Base-by-base conservation (phyloP, 2,888 invertebrate species). In the Idaea aversata region DNA sequence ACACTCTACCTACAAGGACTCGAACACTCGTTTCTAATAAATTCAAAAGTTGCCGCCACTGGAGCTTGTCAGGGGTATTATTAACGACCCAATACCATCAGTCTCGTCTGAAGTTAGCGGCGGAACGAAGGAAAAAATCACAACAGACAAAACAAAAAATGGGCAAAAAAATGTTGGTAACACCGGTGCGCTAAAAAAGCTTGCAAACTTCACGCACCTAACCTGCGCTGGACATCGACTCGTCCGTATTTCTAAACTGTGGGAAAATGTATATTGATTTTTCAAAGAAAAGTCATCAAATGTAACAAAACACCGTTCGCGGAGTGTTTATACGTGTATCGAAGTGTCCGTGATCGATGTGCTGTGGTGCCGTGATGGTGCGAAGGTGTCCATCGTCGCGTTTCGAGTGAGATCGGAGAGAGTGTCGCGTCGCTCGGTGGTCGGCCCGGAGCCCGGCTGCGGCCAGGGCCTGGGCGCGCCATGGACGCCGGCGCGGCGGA, bases 141-240 rank as follows among this genome's bases (percentile, higher is more conserved):
- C 92, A 93, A 91, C 91, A 92, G 84, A 84, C 85, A 89, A 89
- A 92, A 90, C 89, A 93, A 93, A 91, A 93, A 93, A 91, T 91
- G 83, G 88, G 87, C 91, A 93, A 93, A 93, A 93, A 93, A 92
- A 90, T 88, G 91, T 88, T 93, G 93, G 93, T 93, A 93, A 93
- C 93, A 93, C 93, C 91, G 93, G 88, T 91, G 93, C 91, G 93
- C 93, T 93, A 93, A 93, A 93, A 93, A 93, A 93, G 93, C 93
- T 93, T 92, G 93, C 93, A 93, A 93, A 93, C 93, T 93, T 93
- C 93, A 93, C 91, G 93, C 92, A 91, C 88, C 88, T 92, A 92
- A 93, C 91, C 93, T 93, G 93, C 93, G 93, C 93, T 93, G 93
- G 93, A 93, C 93, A 93, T 93, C 93, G 93, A 93, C 93, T 93